phyloP scores from a whole-genome alignment of 2,888 invertebrate genomes.

The Phlogophora meticulosa region DNA sequence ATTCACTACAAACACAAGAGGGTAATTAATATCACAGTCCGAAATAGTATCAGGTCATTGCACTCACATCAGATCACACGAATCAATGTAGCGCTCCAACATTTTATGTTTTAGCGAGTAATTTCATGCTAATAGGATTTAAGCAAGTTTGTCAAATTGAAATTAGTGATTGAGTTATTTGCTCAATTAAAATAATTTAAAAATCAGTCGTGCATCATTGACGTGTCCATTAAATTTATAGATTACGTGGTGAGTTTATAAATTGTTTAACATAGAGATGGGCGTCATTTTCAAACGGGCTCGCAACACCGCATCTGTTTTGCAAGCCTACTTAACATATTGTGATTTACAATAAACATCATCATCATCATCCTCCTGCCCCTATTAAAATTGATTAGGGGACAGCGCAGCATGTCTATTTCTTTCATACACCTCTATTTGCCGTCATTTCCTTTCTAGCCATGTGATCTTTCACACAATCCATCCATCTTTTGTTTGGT shows the following conservation, averaged over 20 bases:
- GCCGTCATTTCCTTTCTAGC: no score
- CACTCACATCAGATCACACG: conserved; percentile 35
- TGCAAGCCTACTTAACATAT: no score
- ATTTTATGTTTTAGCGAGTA: conserved; percentile 39
- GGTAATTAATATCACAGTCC: conserved; percentile 71
- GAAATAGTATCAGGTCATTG: conserved; percentile 71
- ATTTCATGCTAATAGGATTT: conserved; percentile 27
- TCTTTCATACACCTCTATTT: no score
- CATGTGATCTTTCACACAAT: no score
- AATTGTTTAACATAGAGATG: no score
- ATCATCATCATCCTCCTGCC: no score
- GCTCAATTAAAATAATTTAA: conserved; percentile 17
- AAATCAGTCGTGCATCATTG: neutral
- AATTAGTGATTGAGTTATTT: conserved; percentile 3
- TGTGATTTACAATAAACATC: no score
- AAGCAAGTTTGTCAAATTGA: conserved; percentile 25
- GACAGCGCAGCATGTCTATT: no score
- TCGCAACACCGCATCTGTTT: no score
- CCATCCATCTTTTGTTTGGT: no score
- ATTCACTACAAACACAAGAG: conserved; percentile 54
- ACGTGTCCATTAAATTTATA: neutral
- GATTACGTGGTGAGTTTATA: neutral
- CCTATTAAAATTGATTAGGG: no score
- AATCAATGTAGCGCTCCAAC: conserved; percentile 38
- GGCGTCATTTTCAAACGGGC: no score